phyloP scores from a whole-genome alignment of 1,140 invertebrate species.

The Drosophila asahinai region DNA sequence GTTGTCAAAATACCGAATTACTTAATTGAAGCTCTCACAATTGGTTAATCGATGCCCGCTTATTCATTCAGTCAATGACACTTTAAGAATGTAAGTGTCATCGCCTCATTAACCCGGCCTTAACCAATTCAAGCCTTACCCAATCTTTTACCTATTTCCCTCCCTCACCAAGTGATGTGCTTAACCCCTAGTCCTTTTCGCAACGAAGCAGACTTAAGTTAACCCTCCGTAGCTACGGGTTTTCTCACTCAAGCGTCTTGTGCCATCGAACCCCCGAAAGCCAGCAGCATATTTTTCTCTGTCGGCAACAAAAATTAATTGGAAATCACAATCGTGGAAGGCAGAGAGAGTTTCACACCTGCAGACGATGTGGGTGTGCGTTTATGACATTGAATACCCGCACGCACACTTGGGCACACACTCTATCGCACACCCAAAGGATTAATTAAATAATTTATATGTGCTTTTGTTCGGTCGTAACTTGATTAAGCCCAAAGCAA shows the following conservation, averaged over 20 bases:
- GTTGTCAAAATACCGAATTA: not conserved
- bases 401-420: slow-evolving; percentile 58
- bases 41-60: slow-evolving; percentile 2
- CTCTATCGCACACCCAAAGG: slow-evolving; percentile 51
- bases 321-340: slow-evolving; percentile 68
- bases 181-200: slow-evolving; percentile 10
- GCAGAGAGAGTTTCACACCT: slow-evolving; percentile 69
- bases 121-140: not conserved
- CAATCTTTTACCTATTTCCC: slow-evolving; percentile 2
- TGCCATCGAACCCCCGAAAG: slow-evolving; percentile 42
- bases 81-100: slow-evolving; percentile 14
- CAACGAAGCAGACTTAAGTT: not conserved
- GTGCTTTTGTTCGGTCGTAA: slow-evolving; percentile 77
- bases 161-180: slow-evolving; percentile 1
- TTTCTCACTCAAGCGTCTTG: slow-evolving; percentile 1
- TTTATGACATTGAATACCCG: slow-evolving; percentile 81
- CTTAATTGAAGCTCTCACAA: not conserved
- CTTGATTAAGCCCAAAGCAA: slow-evolving; percentile 65
- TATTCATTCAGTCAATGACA: slow-evolving; percentile 14
- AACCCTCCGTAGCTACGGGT: slow-evolving; percentile 1
- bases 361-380: slow-evolving; percentile 30
- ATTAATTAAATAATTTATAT: slow-evolving; percentile 84
- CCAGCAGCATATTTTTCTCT: slow-evolving; percentile 55
- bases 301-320: slow-evolving; percentile 56
- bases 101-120: slow-evolving; percentile 3